Percentiles rank a stretch among this genome's conserved stretches.
These are phyloP conservation scores for Tachyglossus aculeatus DNA, from an alignment of 2,797 vertebrate species.

Conservation along the genomic window DNA sequence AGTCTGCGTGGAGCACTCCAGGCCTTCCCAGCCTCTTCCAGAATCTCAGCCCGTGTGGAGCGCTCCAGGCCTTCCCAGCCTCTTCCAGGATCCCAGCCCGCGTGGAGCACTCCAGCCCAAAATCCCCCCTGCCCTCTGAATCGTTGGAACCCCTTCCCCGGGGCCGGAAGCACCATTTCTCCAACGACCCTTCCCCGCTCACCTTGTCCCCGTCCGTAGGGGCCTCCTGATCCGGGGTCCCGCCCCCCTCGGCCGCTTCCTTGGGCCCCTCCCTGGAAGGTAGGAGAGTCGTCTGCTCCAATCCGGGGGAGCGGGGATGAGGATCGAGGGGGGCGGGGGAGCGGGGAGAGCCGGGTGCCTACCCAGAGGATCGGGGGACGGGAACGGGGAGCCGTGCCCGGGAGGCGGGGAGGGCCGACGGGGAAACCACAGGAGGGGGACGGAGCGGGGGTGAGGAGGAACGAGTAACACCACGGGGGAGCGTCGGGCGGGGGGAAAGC, in stretches of 20 bases:
- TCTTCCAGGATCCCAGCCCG: not conserved
- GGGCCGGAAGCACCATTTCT: not conserved
- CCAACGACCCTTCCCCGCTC: conserved; percentile 10
- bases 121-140: not conserved
- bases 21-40: not conserved
- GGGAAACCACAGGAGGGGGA: not conserved
- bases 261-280: conserved; percentile 64
- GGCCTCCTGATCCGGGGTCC: conserved; percentile 23
- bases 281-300: conserved; percentile 66
- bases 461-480: conserved; percentile 25
- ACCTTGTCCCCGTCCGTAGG: conserved; percentile 47
- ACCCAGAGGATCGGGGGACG: not conserved
- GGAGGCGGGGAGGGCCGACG: conserved; percentile 15
- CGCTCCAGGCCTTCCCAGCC: too few species aligned
- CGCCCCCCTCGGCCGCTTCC: conserved; percentile 62
- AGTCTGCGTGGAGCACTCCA: not conserved
- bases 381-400: not conserved
- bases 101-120: not conserved
- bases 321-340: not conserved
- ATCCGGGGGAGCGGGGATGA: conserved; percentile 66
- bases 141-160: not conserved
- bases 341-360: not conserved
- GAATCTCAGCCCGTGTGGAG: not conserved
- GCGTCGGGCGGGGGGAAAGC: too few species aligned
- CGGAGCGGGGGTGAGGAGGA: conserved; percentile 19